A percentile compares a stretch with the other conserved stretches of the same genome.
These are phyloP conservation scores for Parotia lawesii DNA, from an alignment of 2,113 vertebrate species.

Conservation along the genomic window DNA sequence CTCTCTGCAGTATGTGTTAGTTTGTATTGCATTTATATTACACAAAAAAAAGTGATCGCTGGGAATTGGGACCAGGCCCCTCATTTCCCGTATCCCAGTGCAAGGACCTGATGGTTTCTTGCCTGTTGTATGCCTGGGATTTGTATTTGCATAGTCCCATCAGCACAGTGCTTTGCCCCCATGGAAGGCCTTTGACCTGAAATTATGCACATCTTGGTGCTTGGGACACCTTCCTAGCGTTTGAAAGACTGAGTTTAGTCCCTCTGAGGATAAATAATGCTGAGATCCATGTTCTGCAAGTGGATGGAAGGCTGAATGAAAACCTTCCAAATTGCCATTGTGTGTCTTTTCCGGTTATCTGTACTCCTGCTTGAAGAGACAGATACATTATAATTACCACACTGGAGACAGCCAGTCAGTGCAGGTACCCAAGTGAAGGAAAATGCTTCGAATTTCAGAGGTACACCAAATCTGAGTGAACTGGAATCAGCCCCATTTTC, in stretches of 20 bases:
- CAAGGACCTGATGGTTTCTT: not conserved
- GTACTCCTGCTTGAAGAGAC: not conserved
- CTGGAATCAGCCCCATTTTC: not conserved
- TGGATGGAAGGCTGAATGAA: not conserved
- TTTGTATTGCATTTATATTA: not conserved
- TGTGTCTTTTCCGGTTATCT: not conserved
- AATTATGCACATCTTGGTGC: not conserved
- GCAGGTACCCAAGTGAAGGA: not conserved
- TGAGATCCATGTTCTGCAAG: not conserved
- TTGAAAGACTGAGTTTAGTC: not conserved
- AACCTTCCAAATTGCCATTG: not conserved
- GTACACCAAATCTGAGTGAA: not conserved
- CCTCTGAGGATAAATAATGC: not conserved
- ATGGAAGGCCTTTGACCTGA: not conserved
- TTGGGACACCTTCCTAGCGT: not conserved
- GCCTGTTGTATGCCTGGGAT: not conserved
- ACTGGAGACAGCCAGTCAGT: not conserved
- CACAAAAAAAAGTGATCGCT: not conserved
- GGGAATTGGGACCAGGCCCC: not conserved
- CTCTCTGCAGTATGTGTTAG: not conserved
- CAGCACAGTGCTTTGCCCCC: not conserved
- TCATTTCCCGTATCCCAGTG: not conserved
- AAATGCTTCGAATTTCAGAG: not conserved
- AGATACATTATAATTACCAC: not conserved
- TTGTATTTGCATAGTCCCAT: accelerated